A percentile compares a stretch with the other conserved stretches of the same genome.
Evolutionary conservation across 2,888 invertebrate genomes (phyloP).

Genomic region (Synergus itoensis): DNA sequence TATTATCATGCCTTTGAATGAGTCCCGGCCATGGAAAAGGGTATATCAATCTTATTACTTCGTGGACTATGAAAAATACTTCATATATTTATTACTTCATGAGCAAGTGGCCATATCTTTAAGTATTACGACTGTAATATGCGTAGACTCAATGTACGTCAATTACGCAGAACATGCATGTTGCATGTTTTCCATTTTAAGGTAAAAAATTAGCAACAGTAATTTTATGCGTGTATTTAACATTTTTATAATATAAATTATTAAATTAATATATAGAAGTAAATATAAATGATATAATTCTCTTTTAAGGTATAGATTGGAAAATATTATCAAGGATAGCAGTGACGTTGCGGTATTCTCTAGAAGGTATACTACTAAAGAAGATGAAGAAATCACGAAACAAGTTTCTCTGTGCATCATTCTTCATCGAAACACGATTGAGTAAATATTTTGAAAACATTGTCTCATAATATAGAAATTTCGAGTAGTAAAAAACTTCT

Average conservation of each 20-base stretch:
- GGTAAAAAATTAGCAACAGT: not conserved
- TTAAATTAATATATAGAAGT: too few species aligned
- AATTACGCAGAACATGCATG: slow-evolving; percentile 1
- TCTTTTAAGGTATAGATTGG: not conserved
- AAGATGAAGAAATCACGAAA: slow-evolving; percentile 5
- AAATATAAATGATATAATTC: not conserved
- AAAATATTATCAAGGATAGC: slow-evolving; percentile 8
- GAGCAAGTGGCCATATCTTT: not conserved
- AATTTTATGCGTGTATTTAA: too few species aligned
- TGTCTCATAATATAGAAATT: too few species aligned
- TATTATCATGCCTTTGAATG: slow-evolving; percentile 24
- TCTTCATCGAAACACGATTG: not conserved
- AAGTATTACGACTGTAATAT: slow-evolving; percentile 8
- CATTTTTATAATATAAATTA: too few species aligned
- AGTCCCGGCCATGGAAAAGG: slow-evolving; percentile 2
- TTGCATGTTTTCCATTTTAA: not conserved
- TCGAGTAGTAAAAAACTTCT: too few species aligned
- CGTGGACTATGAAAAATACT: slow-evolving; percentile 1
- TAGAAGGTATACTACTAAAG: not conserved
- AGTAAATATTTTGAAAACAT: not conserved
- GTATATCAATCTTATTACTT: not conserved
- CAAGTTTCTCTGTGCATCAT: not conserved
- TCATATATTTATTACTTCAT: not conserved
- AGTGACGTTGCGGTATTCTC: not conserved
- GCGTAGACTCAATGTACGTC: slow-evolving; percentile 8